Evolutionary conservation across 2,113 vertebrate species (phyloP).

Genomic region (Nyctibius bracteatus): DNA sequence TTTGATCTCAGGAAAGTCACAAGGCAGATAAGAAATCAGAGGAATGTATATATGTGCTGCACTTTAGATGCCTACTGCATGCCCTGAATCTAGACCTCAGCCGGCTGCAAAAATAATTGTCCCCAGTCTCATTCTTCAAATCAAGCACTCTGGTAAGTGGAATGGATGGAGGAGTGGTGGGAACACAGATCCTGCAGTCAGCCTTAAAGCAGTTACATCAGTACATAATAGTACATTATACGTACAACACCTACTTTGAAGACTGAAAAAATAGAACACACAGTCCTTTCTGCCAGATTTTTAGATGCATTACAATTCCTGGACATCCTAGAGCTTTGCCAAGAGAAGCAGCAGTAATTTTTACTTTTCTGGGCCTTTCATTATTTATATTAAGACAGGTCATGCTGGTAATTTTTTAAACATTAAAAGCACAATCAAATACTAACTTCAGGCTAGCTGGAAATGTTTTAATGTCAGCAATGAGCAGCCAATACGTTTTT

Average conservation of each 20-base stretch:
- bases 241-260: neutral
- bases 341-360: neutral
- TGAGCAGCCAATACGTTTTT: slow-evolving; percentile 56
- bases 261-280: neutral
- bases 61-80: neutral
- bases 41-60: neutral
- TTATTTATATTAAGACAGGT: slow-evolving; percentile 42
- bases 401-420: slow-evolving; percentile 39
- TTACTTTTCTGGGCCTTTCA: neutral
- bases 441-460: slow-evolving; percentile 23
- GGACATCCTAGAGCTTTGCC: neutral
- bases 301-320: neutral
- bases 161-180: neutral
- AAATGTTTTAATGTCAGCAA: slow-evolving; percentile 52
- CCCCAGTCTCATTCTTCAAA: neutral
- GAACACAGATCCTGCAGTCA: neutral
- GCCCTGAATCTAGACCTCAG: neutral
- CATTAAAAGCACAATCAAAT: slow-evolving; percentile 32
- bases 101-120: neutral
- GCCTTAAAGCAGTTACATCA: neutral
- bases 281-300: neutral
- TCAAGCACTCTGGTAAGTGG: neutral
- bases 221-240: neutral
- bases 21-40: neutral
- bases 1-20: neutral